Base-by-base conservation (phyloP, 2,797 vertebrate species). In the Pseudochirops cupreus region DNA sequence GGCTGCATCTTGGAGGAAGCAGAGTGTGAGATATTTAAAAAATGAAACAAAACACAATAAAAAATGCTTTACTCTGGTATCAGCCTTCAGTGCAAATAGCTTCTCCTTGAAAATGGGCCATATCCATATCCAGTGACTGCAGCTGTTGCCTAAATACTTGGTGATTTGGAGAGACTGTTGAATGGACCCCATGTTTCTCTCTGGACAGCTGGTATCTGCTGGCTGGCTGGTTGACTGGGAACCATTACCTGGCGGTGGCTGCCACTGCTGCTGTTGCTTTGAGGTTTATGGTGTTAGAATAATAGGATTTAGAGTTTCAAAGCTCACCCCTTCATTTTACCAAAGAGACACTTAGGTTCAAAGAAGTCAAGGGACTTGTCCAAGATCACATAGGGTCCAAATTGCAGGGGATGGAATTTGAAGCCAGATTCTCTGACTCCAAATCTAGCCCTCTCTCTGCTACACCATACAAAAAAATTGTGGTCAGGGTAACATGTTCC, bases 161-260 rank as follows among this genome's bases (percentile, higher is more conserved):
- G 74, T 82, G 74, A 46, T 82, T 82, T 82, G 74, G 74, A 82
- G 39, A 82, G 74, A 74, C 10, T 39, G 6, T 74, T 82, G 74
- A 82, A 46, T 82, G 74, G 39, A 9, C 39, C 39, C 39, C 29
- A 13, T 46, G 74, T 46, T 82, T 82, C 74, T 82, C 39, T 82
- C 74, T 82, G 74, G 74, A 46, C 74, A 82, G 74, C 74, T 82
- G 74, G 39, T 82, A 82, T 46, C 74, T 82, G 74, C 74, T 82
- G n/a, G 74, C 39, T 26, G 39, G 21, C 21, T 82, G 21, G 39
- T 82, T 46, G 39, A 46, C 39, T 46, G 39, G 39, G 39, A 82
- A 24, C 39, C 74, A 46, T 82, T 39, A 82, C 9, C 3, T 9
- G 9, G 74, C 1, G 3, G 74, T 13, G 10, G 74, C 74, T 46